Conservation (phyloP, 2,888 invertebrate species). For the Pterostichus madidus region DNA sequence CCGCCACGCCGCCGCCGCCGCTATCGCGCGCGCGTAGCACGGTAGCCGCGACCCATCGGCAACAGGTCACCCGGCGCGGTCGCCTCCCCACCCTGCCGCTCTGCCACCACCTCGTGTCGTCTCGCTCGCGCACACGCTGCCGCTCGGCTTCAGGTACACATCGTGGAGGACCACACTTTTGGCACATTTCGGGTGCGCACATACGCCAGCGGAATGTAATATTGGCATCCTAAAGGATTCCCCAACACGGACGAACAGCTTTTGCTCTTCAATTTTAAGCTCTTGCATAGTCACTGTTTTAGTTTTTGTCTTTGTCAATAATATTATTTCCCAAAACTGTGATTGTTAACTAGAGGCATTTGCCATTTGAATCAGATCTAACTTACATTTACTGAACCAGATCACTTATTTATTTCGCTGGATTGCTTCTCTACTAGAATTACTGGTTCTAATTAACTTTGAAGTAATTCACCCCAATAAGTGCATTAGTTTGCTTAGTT, state of each 20-base stretch:
- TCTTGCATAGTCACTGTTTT: too few species aligned
- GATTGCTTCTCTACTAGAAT: too few species aligned
- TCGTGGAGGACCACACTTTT: conserved; percentile 60
- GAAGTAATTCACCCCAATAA: too few species aligned
- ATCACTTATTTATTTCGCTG: too few species aligned
- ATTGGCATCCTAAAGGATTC: conserved; percentile 56
- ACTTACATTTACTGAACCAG: too few species aligned
- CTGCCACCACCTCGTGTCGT: not conserved
- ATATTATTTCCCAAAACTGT: too few species aligned
- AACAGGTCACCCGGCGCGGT: conserved; percentile 77
- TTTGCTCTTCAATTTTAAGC: not conserved
- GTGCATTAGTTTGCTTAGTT: too few species aligned
- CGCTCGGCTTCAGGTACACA: conserved; percentile 27
- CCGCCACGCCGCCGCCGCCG: conserved; percentile 70
- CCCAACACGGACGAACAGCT: not conserved
- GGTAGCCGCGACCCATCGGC: conserved; percentile 82
- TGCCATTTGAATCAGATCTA: too few species aligned
- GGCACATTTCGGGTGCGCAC: conserved; percentile 63
- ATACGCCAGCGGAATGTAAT: conserved; percentile 65
- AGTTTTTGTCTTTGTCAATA: too few species aligned
- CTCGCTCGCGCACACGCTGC: conserved; percentile 18
- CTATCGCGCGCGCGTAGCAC: conserved; percentile 76
- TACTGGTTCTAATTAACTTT: too few species aligned
- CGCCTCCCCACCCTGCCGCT: conserved; percentile 13
- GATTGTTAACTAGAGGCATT: too few species aligned